phyloP scores from a whole-genome alignment of 2,888 invertebrate genomes.

The Monochamus alternatus region DNA sequence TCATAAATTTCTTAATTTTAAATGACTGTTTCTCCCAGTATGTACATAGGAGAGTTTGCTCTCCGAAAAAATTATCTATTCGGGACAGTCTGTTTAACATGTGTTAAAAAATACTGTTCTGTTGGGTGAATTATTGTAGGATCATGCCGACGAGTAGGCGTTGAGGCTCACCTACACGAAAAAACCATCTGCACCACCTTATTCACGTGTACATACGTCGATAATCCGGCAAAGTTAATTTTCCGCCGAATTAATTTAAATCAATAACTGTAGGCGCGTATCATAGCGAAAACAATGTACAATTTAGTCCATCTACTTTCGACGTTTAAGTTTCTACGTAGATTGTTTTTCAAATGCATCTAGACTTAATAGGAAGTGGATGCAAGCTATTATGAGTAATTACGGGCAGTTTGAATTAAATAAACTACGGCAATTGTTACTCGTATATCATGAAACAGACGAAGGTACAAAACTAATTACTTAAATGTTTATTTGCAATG shows the following conservation, averaged over 20 bases:
- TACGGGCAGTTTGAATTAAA: conserved; percentile 41
- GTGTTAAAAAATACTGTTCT: background rate
- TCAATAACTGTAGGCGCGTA: conserved; percentile 21
- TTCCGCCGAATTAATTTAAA: conserved; percentile 30
- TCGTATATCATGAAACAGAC: too few species aligned
- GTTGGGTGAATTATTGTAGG: background rate
- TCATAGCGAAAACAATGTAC: conserved; percentile 30
- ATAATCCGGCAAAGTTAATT: conserved; percentile 32
- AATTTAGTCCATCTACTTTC: conserved; percentile 22
- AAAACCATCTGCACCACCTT: conserved; percentile 1
- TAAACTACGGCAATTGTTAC: conserved; percentile 37
- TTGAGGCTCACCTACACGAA: background rate
- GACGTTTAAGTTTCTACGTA: conserved; percentile 6
- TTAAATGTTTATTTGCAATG: too few species aligned
- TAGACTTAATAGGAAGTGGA: conserved; percentile 42
- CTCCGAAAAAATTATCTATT: too few species aligned
- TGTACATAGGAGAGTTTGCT: too few species aligned
- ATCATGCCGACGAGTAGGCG: background rate
- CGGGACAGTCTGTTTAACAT: too few species aligned
- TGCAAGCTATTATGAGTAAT: conserved; percentile 35
- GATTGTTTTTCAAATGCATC: conserved; percentile 34
- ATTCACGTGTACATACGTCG: conserved; percentile 4
- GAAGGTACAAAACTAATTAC: too few species aligned
- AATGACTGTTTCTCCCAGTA: too few species aligned
- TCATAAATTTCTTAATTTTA: too few species aligned